Evolutionary conservation across 2,797 vertebrate species (phyloP), one percentile per base, ranked within the genome.

Genomic region (Hipposideros larvatus): DNA sequence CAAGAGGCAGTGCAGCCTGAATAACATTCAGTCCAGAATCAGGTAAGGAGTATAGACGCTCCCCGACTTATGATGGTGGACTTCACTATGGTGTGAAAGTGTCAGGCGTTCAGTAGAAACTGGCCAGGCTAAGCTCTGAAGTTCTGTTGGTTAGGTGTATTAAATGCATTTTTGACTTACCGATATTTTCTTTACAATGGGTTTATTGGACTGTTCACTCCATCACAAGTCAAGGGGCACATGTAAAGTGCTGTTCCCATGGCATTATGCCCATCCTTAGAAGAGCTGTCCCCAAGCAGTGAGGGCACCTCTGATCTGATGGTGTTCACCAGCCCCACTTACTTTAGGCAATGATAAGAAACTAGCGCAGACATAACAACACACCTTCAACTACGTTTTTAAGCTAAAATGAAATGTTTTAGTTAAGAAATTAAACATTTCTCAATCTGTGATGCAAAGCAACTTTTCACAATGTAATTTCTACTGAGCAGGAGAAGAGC

Each of bases 331-430:
- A 63, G 22, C 43, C 51, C 46, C 19, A 6, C 19, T 34, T 15
- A 46, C 61, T 79, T 15, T 37, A 22, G 34, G 51, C 31, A 86
- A 78, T 95, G 15, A 37, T 75, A 87, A 93, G 41, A 31, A 74
- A 91, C 46, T 2, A n/a, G 22, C 0, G 28, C 6, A n/a, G 63
- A 70, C 2, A 7, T 21, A 63, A 70, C 9, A 63, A n/a, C 22
- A 66, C 1, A 87, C 48, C 57, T 94, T 71, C 55, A 74, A 28
- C 28, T 75, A 46, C 0, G 0, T 34, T 88, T 84, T 75, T 15
- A 82, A 87, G 79, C 59, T 65, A 55, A 93, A 95, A 46, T 11
- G 57, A 74, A 96, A 88, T 37, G 31, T 85, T 91, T 92, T 26
- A 1, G 8, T 71, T 83, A 65, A 55, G 28, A 51, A 83, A 8